Percentiles rank a stretch among this genome's conserved stretches.
Conservation (phyloP, 2,888 invertebrate species). For the Drosophila melanosoma region DNA sequence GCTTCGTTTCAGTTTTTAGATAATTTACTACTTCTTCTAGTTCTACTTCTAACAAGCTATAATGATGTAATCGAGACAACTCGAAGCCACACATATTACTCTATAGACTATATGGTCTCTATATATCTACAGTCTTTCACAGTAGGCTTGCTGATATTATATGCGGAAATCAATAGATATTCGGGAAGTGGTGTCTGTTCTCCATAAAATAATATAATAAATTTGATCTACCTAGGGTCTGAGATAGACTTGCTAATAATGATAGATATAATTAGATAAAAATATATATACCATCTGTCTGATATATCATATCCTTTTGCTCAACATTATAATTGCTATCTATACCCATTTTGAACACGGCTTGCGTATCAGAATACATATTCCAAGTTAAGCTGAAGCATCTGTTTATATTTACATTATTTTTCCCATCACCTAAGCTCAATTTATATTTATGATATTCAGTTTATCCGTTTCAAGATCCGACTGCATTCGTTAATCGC, state of each 20-base stretch:
- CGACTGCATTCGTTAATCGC: conserved; percentile 7
- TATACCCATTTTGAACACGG: neutral
- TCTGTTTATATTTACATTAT: neutral
- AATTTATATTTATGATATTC: neutral
- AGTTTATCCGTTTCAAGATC: neutral
- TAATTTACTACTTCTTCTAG: too few relatives aligned
- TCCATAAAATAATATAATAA: neutral
- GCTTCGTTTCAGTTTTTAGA: neutral
- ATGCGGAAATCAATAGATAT: too few relatives aligned
- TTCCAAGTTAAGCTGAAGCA: neutral
- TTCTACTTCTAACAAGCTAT: neutral
- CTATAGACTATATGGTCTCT: neutral
- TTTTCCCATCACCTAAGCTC: neutral
- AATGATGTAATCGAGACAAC: neutral
- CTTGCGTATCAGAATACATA: neutral
- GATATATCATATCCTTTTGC: too few relatives aligned
- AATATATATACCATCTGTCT: conserved; percentile 1
- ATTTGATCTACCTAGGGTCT: neutral
- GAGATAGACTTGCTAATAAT: neutral
- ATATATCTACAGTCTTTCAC: too few relatives aligned
- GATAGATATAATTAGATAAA: neutral
- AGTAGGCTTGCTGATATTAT: too few relatives aligned
- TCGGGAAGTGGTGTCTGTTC: too few relatives aligned
- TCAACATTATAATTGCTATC: neutral
- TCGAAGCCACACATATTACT: too few relatives aligned